These are phyloP conservation scores for Drosophila novamexicana DNA, from an alignment of 1,140 invertebrate species.

Conservation along the genomic window DNA sequence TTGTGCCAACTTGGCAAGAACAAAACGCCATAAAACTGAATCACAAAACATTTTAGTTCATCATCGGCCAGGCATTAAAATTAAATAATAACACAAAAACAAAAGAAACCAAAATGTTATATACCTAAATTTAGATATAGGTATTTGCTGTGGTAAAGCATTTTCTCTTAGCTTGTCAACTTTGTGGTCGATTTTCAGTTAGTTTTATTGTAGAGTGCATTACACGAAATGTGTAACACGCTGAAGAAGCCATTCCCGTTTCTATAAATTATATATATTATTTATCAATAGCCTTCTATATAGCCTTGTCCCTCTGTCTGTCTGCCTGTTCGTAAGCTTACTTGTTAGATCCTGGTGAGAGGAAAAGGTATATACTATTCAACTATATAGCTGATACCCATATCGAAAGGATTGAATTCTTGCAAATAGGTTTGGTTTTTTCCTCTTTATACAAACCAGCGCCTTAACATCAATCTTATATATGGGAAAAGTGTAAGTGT, in stretches of 20 bases:
- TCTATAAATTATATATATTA: too few species aligned
- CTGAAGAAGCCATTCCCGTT: not conserved
- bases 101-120: not conserved
- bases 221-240: not conserved
- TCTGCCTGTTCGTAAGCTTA: too few species aligned
- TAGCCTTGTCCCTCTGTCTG: too few species aligned
- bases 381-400: too few species aligned
- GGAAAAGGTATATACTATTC: too few species aligned
- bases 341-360: too few species aligned
- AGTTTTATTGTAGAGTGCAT: constrained; percentile 6
- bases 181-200: constrained; percentile 34
- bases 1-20: constrained; percentile 40
- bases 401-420: too few species aligned
- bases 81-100: constrained; percentile 50
- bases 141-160: constrained; percentile 32
- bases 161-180: not conserved
- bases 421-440: too few species aligned
- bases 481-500: too few species aligned
- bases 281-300: too few species aligned
- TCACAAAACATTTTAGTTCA: constrained; percentile 33
- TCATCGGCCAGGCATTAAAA: constrained; percentile 58
- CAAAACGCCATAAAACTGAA: constrained; percentile 20
- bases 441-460: too few species aligned
- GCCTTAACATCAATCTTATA: too few species aligned
- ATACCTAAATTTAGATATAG: constrained; percentile 1